A percentile compares a stretch with the other conserved stretches of the same genome.
Evolutionary conservation across 1,140 invertebrate genomes (phyloP).

Genomic region (Euwallacea similis): DNA sequence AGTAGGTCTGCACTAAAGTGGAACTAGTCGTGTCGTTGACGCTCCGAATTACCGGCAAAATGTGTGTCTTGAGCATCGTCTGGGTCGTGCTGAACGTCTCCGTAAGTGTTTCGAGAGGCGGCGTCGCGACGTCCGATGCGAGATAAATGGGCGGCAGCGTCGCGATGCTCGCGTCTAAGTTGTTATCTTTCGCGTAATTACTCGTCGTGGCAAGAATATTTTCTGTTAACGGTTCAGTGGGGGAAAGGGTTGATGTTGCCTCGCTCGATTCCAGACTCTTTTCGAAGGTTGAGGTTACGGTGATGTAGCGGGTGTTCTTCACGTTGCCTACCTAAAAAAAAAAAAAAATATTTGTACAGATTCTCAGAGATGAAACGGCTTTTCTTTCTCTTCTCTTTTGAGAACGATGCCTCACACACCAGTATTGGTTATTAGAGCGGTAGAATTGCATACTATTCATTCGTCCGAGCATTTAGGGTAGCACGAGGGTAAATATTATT

Average conservation of each 20-base stretch:
- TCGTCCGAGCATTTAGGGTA: no score
- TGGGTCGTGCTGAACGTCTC: constrained; percentile 89
- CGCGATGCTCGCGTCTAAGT: constrained; percentile 75
- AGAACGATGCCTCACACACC: no score
- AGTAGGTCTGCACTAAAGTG: constrained; percentile 85
- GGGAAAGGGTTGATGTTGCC: constrained; percentile 57
- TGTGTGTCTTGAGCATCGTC: constrained; percentile 81
- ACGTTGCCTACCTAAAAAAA: constrained; percentile 76
- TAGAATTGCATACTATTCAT: no score
- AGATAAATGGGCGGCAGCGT: constrained; percentile 79
- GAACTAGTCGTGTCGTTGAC: constrained; percentile 71
- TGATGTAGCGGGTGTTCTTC: constrained; percentile 84
- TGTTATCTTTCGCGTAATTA: constrained; percentile 71
- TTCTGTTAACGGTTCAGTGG: constrained; percentile 78
- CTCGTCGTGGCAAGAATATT: constrained; percentile 81
- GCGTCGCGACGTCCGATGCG: constrained; percentile 73
- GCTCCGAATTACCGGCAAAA: constrained; percentile 76
- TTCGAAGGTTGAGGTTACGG: constrained; percentile 79
- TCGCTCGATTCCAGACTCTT: constrained; percentile 67
- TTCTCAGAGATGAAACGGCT: background rate
- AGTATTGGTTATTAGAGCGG: no score
- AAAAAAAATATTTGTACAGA: constrained; percentile 18
- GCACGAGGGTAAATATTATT: no score
- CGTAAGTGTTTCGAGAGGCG: constrained; percentile 82
- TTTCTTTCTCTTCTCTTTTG: no score